Percentiles rank a stretch among this genome's conserved stretches.
Conservation (phyloP, 2,888 invertebrate species). For the Nysson spinosus region DNA sequence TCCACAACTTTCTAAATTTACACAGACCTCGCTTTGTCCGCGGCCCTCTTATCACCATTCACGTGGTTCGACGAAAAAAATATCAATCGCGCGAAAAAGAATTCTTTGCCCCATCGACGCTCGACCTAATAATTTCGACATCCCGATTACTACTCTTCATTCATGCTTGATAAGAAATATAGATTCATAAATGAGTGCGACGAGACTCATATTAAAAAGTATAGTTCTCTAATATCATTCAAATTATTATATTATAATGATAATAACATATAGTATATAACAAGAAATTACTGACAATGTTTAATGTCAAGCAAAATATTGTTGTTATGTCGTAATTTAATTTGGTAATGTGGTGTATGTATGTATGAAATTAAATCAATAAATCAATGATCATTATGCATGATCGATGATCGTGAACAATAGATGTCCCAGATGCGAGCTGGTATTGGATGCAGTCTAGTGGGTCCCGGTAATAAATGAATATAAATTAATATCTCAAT, state of each 20-base stretch:
- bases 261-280: too few relatives aligned
- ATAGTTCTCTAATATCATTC: too few relatives aligned
- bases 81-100: conserved; percentile 7
- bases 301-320: too few relatives aligned
- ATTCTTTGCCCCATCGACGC: not conserved
- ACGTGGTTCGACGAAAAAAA: not conserved
- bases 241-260: too few relatives aligned
- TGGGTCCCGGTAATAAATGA: conserved; percentile 9
- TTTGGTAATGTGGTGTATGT: too few relatives aligned
- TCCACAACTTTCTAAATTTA: conserved; percentile 16
- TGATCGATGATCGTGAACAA: conserved; percentile 6
- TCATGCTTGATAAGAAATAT: too few relatives aligned
- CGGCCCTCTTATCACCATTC: conserved; percentile 9
- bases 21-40: conserved; percentile 19
- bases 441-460: too few relatives aligned
- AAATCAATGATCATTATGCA: too few relatives aligned
- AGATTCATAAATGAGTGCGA: too few relatives aligned
- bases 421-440: conserved; percentile 6
- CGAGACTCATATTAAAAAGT: too few relatives aligned
- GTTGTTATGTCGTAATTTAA: too few relatives aligned
- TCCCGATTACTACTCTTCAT: not conserved
- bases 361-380: not conserved
- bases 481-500: conserved; percentile 19
- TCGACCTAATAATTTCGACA: not conserved
- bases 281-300: too few relatives aligned